Evolutionary conservation across 2,888 invertebrate species (phyloP), one percentile per base, ranked within the genome.

Genomic region (Tetragnatha montana): DNA sequence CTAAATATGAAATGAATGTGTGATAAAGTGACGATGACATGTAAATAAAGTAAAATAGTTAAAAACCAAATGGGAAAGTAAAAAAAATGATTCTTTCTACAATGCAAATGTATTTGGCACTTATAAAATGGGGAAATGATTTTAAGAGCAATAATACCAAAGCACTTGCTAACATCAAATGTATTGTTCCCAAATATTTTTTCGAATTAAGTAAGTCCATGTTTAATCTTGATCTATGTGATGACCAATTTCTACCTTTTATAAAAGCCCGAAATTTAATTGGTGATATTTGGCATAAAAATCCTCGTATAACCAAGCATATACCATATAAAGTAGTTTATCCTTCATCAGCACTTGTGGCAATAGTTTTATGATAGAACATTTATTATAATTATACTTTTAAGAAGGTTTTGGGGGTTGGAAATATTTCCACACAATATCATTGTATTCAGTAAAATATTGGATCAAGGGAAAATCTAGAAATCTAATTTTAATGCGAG

Each of bases 21-120:
- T 49, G 69, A 14, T 49, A 75, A 84, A 76, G 19, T 47, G 51
- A 60, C 17, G 22, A 60, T 17, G 12, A 19, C 35, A 69, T 14
- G n/a, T 14, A 47, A 49, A 50, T 49, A 12, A 10, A 81, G 49
- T 14, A n/a, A 6, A 81, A 49, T 51, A n/a, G 69, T 8, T 17
- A 82, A 83, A 60, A 51, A 82, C 76, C 68, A 19, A 83, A 60
- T 74, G 74, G 22, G 35, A 75, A 75, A 75, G 14, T 49, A 50
- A 81, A 60, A 35, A 82, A 60, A 35, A 82, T 82, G 82, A 82
- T 49, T n/a, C 12, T 81, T 76, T 75, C 71, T 70, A 87, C 75
- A 87, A 81, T 87, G 70, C 75, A 76, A 87, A 81, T 87, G 69
- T 47, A 74, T 87, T 87, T 87, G 87, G 87, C 87, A 87, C 87